These are phyloP conservation scores for Sanderia malayensis DNA, from an alignment of 30 jellyfish, hydroid and myxozoan species.

Conservation along the genomic window DNA sequence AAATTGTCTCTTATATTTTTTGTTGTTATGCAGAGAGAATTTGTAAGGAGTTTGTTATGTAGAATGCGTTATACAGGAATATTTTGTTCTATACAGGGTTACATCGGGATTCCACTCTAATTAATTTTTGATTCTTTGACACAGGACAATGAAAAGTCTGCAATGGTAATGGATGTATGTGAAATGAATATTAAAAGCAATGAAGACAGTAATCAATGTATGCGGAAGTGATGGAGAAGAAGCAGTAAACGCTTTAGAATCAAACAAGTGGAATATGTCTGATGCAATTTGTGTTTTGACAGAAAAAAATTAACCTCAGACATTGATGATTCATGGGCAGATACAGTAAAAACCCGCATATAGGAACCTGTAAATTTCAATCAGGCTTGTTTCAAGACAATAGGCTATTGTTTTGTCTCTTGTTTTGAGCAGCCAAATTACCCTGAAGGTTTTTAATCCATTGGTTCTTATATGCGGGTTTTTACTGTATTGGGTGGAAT, in stretches of 20 bases:
- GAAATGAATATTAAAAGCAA: not conserved
- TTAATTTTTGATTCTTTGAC: not conserved
- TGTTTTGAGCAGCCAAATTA: no score
- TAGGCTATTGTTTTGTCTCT: no score
- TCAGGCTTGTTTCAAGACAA: no score
- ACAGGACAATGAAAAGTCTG: not conserved
- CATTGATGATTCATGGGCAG: conserved; percentile 2
- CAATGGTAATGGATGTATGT: not conserved
- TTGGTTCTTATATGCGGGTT: no score
- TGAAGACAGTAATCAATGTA: not conserved
- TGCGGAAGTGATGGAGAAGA: not conserved
- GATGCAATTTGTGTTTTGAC: conserved; percentile 3
- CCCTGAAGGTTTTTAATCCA: no score
- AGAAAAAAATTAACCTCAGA: not conserved
- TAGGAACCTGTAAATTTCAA: no score
- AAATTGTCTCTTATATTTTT: no score
- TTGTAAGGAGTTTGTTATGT: not conserved
- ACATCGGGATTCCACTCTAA: not conserved
- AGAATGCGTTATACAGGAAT: not conserved
- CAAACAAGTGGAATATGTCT: not conserved
- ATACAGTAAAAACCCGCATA: no score
- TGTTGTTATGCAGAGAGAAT: not conserved
- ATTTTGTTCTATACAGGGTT: not conserved
- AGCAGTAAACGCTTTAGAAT: conserved; percentile 1
- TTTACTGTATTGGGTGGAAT: not conserved